A percentile compares a stretch with the other conserved stretches of the same genome.
Conservation (phyloP, 2,888 invertebrate species). For the Vannuccia rotundouncinata region DNA sequence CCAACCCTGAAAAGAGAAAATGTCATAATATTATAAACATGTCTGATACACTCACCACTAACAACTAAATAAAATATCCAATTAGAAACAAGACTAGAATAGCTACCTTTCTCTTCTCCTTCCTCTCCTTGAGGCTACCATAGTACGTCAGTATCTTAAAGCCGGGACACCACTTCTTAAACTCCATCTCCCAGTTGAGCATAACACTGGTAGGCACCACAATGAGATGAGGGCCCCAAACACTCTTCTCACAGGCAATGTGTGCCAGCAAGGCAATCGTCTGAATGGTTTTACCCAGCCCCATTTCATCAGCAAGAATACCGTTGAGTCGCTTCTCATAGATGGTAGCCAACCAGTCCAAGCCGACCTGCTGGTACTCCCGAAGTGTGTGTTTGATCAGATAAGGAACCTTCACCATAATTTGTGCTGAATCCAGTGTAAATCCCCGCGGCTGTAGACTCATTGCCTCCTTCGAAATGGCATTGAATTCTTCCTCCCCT, state of each 20-base stretch:
- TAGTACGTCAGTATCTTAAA: conserved; percentile 98
- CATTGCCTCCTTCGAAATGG: conserved; percentile 85
- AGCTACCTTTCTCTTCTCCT: conserved; percentile 57
- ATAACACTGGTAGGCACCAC: conserved; percentile 98
- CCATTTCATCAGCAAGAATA: conserved; percentile 93
- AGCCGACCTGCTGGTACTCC: conserved; percentile 92
- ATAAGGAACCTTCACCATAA: conserved; percentile 53
- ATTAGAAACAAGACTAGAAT: background rate
- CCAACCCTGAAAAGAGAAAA: conserved; percentile 66
- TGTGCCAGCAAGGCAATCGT: conserved; percentile 88
- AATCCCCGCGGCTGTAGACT: conserved; percentile 96
- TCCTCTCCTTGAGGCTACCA: conserved; percentile 85
- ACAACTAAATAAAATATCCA: background rate
- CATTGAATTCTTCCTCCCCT: conserved; percentile 49
- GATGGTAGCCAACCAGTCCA: conserved; percentile 95
- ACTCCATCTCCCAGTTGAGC: conserved; percentile 99
- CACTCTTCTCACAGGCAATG: conserved; percentile 77
- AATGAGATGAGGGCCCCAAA: conserved; percentile 98
- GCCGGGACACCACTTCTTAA: conserved; percentile 98
- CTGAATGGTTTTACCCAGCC: conserved; percentile 83
- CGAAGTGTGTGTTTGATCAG: conserved; percentile 38
- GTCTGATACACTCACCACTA: too few species aligned
- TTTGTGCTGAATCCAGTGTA: conserved; percentile 83
- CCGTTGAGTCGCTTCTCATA: conserved; percentile 87
- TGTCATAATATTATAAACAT: too few species aligned